Evolutionary conservation across 2,797 vertebrate species (phyloP).

Genomic region (Pangasius larnaudii): DNA sequence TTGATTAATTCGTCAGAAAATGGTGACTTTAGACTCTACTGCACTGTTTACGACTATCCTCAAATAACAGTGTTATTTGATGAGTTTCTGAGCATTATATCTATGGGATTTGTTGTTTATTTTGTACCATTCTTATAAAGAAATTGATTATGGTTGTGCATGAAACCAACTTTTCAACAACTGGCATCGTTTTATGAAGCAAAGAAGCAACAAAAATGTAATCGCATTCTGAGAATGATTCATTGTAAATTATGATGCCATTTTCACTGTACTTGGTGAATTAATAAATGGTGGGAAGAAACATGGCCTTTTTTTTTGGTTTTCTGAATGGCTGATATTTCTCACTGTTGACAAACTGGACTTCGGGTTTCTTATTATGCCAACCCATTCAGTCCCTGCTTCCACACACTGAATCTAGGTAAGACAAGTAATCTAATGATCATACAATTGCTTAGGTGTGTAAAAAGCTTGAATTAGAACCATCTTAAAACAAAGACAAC

Average conservation of each 20-base stretch:
- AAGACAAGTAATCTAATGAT: not conserved
- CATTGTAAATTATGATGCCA: constrained; percentile 97
- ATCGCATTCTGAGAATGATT: constrained; percentile 96
- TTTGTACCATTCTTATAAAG: constrained; percentile 91
- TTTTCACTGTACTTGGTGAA: constrained; percentile 99
- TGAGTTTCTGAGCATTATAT: constrained; percentile 77
- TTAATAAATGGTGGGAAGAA: constrained; percentile 89
- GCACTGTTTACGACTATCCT: constrained; percentile 87
- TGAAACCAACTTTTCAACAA: constrained; percentile 91
- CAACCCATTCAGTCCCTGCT: not conserved
- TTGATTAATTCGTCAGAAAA: constrained; percentile 86
- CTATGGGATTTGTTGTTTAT: constrained; percentile 81
- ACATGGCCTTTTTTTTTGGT: constrained; percentile 64
- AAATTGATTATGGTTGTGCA: constrained; percentile 93
- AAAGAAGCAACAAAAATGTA: constrained; percentile 87
- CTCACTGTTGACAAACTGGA: not conserved
- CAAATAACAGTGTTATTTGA: constrained; percentile 84
- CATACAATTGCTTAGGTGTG: not conserved
- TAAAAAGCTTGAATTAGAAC: not conserved
- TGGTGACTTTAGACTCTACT: constrained; percentile 82
- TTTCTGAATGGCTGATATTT: constrained; percentile 49
- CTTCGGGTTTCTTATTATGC: not conserved
- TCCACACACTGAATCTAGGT: not conserved
- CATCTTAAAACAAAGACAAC: not conserved
- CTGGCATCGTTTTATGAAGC: constrained; percentile 88